These are phyloP conservation scores for Trematocara nigrifrons DNA, from an alignment of 2,113 vertebrate species.

Conservation along the genomic window DNA sequence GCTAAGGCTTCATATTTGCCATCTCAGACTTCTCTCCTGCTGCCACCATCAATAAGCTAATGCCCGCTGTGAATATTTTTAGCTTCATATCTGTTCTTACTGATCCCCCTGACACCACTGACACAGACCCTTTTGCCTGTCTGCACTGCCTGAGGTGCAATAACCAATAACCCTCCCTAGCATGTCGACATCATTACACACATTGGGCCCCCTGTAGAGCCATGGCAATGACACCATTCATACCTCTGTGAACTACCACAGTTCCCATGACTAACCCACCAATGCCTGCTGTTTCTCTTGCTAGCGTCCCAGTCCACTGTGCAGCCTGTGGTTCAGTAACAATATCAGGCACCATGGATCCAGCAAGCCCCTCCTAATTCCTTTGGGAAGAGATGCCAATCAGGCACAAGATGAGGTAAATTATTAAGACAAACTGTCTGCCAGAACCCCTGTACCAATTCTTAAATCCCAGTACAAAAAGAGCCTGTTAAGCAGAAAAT, in stretches of 20 bases:
- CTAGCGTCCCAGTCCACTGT: background rate
- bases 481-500: background rate
- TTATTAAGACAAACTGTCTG: background rate
- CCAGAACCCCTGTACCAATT: background rate
- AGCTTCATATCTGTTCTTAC: background rate
- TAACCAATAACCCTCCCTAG: background rate
- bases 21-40: background rate
- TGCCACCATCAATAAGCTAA: conserved; percentile 14
- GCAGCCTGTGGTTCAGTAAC: background rate
- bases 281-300: background rate
- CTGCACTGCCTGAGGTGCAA: background rate
- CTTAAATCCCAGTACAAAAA: background rate
- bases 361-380: background rate
- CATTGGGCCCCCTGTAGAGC: background rate
- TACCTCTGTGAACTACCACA: background rate
- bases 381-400: background rate
- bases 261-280: background rate
- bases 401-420: background rate
- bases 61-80: conserved; percentile 21
- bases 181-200: background rate
- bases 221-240: background rate
- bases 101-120: background rate
- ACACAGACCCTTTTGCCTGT: background rate
- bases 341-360: background rate
- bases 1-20: background rate